Conservation (phyloP, 2,113 vertebrate species). For the Aegithalos caudatus region DNA sequence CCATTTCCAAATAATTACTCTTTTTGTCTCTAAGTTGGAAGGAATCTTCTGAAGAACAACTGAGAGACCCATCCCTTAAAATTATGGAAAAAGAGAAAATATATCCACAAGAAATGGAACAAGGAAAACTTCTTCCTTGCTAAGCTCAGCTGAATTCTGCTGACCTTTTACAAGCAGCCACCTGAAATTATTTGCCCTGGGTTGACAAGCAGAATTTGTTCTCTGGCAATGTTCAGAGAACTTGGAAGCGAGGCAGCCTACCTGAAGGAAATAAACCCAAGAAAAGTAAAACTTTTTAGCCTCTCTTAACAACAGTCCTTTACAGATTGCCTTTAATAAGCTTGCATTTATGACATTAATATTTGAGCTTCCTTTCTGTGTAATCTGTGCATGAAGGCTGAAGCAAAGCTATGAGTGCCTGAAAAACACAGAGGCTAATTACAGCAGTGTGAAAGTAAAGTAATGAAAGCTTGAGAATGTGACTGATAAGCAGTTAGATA, state of each 20-base stretch:
- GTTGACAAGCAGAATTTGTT: neutral
- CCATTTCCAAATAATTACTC: neutral
- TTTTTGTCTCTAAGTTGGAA: neutral
- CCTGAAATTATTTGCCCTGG: neutral
- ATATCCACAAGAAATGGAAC: neutral
- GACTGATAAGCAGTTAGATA: constrained; percentile 57
- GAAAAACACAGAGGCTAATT: constrained; percentile 38
- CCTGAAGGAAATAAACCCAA: neutral
- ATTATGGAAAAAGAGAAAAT: neutral
- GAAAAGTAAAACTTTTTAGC: neutral
- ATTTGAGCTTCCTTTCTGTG: neutral
- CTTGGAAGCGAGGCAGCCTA: neutral
- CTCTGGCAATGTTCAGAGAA: neutral
- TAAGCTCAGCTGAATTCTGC: neutral
- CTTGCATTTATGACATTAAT: neutral
- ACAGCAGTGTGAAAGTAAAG: constrained; percentile 26
- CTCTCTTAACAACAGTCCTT: neutral
- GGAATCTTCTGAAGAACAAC: neutral
- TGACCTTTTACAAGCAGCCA: neutral
- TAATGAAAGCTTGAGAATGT: constrained; percentile 46
- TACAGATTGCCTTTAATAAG: neutral
- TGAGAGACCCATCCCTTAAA: neutral
- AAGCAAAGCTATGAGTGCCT: neutral
- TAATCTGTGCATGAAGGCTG: neutral
- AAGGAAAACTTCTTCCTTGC: neutral